Conservation (phyloP, 2,888 invertebrate species). For the Emmelina monodactyla region DNA sequence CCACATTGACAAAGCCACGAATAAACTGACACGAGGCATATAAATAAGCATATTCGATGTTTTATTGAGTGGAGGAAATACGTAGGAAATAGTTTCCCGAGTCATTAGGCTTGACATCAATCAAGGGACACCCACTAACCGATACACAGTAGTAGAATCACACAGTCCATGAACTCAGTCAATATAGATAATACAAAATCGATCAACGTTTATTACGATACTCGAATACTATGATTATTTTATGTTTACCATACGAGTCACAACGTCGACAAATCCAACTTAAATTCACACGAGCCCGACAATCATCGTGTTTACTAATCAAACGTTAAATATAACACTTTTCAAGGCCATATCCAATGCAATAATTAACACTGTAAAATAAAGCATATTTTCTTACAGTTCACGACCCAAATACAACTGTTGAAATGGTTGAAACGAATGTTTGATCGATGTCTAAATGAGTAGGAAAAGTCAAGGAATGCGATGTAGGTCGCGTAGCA, state of each 20-base stretch:
- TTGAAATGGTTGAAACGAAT: too few species aligned
- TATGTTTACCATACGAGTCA: too few species aligned
- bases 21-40: conserved; percentile 55
- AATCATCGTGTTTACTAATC: not conserved
- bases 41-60: conserved; percentile 63
- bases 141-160: too few species aligned
- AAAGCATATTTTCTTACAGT: too few species aligned
- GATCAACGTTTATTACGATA: too few species aligned
- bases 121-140: conserved; percentile 33
- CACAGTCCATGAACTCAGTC: too few species aligned
- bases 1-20: conserved; percentile 56
- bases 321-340: not conserved
- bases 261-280: not conserved
- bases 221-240: too few species aligned
- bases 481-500: conserved; percentile 1
- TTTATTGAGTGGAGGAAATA: conserved; percentile 64
- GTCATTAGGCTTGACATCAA: conserved; percentile 60
- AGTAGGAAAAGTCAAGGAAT: not conserved
- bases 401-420: too few species aligned
- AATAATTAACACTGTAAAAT: too few species aligned
- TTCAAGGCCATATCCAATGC: too few species aligned
- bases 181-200: too few species aligned
- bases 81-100: conserved; percentile 61
- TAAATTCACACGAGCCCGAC: not conserved
- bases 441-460: not conserved